Percentiles rank a stretch among this genome's conserved stretches.
These are phyloP conservation scores for Cosmopolites sordidus DNA, from an alignment of 2,888 invertebrate species.

Conservation along the genomic window DNA sequence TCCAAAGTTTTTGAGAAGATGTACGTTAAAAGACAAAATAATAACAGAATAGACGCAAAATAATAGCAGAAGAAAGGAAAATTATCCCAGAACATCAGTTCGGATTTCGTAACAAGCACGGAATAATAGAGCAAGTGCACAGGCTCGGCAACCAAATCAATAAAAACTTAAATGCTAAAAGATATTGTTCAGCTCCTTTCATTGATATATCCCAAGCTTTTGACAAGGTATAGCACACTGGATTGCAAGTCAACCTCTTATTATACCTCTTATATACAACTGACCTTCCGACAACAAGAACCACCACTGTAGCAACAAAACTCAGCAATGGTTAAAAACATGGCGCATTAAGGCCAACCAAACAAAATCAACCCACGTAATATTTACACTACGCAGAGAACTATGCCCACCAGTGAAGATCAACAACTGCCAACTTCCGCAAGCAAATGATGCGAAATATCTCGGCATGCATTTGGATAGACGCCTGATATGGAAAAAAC, in stretches of 20 bases:
- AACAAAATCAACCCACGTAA: slow-evolving; percentile 6
- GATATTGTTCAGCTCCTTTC: neutral
- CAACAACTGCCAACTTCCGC: no score
- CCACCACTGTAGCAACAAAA: no score
- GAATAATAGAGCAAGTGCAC: slow-evolving; percentile 27
- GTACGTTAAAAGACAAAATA: slow-evolving; percentile 6
- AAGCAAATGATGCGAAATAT: slow-evolving; percentile 13
- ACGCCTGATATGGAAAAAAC: neutral
- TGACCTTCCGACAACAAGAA: no score
- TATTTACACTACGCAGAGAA: slow-evolving; percentile 26
- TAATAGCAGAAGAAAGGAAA: slow-evolving; percentile 3
- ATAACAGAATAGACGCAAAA: slow-evolving; percentile 3
- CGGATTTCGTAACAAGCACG: slow-evolving; percentile 4
- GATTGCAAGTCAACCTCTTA: slow-evolving; percentile 26
- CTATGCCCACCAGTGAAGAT: slow-evolving; percentile 18
- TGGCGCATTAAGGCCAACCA: slow-evolving; percentile 29
- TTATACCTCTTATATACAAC: neutral
- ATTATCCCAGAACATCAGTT: slow-evolving; percentile 1
- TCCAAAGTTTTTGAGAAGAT: slow-evolving; percentile 13
- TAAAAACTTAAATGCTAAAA: slow-evolving; percentile 18
- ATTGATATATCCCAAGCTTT: slow-evolving; percentile 29
- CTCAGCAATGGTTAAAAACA: slow-evolving; percentile 11
- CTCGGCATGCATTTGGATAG: slow-evolving; percentile 16
- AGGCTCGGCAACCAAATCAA: slow-evolving; percentile 23
- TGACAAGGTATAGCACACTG: slow-evolving; percentile 32